Base-by-base conservation (phyloP, 2,888 invertebrate species). In the Microplitis deprimator region DNA sequence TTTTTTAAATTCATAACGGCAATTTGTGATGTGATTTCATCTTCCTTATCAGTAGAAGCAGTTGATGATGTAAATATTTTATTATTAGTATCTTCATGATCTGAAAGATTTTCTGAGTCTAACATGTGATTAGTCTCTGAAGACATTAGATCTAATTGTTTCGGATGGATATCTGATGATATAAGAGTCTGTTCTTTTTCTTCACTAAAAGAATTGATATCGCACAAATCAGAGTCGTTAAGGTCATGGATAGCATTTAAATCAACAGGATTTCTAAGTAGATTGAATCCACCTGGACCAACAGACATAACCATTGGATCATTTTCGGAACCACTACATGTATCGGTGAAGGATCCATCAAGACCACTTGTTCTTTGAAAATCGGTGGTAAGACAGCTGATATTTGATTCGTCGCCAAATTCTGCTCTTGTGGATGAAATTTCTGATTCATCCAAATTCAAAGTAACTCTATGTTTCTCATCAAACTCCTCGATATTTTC, bases 391-490 rank as follows among this genome's bases (percentile, higher is more conserved):
- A 88, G 80, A 64, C 87, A 89, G 77, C 88, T 91, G 6, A 86
- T 84, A 1, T 85, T 83, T 0, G 92, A 90, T 76, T 92, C 92
- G 79, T 92, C 92, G 2, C 91, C 92, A 79, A 88, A 91, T 74
- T 91, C 91, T 1, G 92, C 92, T 76, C 89, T 90, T 13, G 91
- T 91, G 0, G 92, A 92, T 0, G 91, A 89, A 0, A 91, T 85
- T 79, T 91, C 91, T 0, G 91, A 91, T 70, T 90, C 90, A 79
- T 92, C 91, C 76, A 90, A 82, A 59, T 86, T 84, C 81, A 87
- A 88, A 6, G 78, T 80, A 0, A 89, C 87, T 6, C 50, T 79
- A 73, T n/a, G 41, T 29, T 67, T 67, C 4, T 41, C 71, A 8
- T 29, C n/a, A 50, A 8, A 39, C 60, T 74, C 50, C 13, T 17